Evolutionary conservation across 2,888 invertebrate genomes (phyloP).

Genomic region (Nomada fabriciana): DNA sequence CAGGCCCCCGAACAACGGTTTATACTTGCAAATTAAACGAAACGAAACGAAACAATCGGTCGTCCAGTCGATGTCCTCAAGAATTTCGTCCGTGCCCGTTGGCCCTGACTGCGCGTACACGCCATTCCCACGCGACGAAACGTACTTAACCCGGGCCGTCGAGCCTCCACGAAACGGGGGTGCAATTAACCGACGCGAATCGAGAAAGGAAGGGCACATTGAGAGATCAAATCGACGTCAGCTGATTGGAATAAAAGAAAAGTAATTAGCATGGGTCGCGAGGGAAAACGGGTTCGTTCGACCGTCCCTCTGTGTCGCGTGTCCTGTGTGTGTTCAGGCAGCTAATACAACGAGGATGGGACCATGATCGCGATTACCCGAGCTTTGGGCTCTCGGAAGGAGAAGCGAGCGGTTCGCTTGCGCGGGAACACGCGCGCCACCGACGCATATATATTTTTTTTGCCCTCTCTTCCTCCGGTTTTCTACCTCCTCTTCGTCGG

Average conservation of each 20-base stretch:
- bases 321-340: neutral
- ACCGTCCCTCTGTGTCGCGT: neutral
- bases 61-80: neutral
- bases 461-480: neutral
- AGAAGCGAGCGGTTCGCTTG: neutral
- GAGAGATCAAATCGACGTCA: constrained; percentile 47
- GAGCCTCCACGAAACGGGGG: constrained; percentile 29
- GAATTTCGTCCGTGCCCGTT: constrained; percentile 17
- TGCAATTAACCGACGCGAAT: constrained; percentile 26
- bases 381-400: constrained; percentile 36
- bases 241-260: constrained; percentile 36
- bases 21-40: constrained; percentile 45
- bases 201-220: neutral
- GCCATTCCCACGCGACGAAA: constrained; percentile 19
- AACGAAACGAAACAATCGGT: constrained; percentile 38
- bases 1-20: constrained; percentile 4
- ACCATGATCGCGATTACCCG: constrained; percentile 58
- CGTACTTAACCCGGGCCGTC: no score
- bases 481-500: neutral
- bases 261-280: constrained; percentile 49
- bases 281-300: constrained; percentile 15
- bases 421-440: constrained; percentile 41
- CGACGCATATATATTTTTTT: neutral
- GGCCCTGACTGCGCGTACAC: neutral
- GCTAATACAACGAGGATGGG: constrained; percentile 31